Conservation (phyloP, 2,113 vertebrate species). For the Columba janthina region DNA sequence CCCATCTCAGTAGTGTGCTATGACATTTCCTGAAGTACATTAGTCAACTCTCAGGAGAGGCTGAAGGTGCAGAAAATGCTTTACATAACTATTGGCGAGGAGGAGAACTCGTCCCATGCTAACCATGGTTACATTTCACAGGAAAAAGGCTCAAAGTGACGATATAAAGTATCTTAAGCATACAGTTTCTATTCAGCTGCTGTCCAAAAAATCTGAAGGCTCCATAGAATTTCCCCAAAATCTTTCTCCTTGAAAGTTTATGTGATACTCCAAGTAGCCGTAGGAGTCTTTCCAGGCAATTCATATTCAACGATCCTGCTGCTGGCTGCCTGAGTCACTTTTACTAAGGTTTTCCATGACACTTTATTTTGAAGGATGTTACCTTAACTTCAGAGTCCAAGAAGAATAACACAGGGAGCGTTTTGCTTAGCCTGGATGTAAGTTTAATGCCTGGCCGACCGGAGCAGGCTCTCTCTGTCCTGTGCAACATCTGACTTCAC, state of each 20-base stretch:
- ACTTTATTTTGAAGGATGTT: background rate
- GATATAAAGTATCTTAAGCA: background rate
- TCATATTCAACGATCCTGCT: constrained; percentile 19
- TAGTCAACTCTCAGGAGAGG: constrained; percentile 13
- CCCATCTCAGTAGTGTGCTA: background rate
- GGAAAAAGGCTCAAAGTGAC: background rate
- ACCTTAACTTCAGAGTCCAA: background rate
- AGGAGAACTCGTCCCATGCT: background rate
- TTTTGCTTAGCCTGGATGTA: background rate
- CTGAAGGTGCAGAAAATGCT: constrained; percentile 14
- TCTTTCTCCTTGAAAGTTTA: background rate
- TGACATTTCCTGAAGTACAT: constrained; percentile 43
- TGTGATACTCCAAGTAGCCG: background rate
- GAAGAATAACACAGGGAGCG: background rate
- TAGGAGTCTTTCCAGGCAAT: constrained; percentile 3
- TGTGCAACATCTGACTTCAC: background rate
- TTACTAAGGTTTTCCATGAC: background rate
- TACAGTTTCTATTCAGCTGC: background rate
- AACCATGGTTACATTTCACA: background rate
- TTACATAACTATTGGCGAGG: background rate
- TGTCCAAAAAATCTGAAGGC: background rate
- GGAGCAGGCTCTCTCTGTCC: background rate
- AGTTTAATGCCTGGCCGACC: constrained; percentile 2
- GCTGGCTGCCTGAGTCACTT: background rate
- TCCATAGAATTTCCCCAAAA: background rate